phyloP scores from a whole-genome alignment of 1,140 invertebrate genomes.

The Calephelis nemesis region DNA sequence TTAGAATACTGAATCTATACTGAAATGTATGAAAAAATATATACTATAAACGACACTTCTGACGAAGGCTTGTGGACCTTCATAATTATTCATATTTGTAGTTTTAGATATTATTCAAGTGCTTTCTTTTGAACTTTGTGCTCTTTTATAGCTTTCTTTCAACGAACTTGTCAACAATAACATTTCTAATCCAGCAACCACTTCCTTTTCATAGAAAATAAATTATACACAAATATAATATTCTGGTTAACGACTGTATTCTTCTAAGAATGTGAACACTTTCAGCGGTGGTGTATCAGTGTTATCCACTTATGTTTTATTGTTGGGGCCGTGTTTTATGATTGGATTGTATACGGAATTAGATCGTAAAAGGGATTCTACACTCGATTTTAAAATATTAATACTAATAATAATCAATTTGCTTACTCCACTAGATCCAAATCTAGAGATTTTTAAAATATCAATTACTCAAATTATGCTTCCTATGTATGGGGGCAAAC shows the following conservation, averaged over 20 bases:
- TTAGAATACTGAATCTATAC: too few relatives aligned
- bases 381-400: slow-evolving; percentile 26
- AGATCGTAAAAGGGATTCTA: slow-evolving; percentile 58
- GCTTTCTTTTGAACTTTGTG: too few relatives aligned
- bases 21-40: too few relatives aligned
- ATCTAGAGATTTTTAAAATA: neutral
- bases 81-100: too few relatives aligned
- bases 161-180: too few relatives aligned
- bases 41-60: too few relatives aligned
- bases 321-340: slow-evolving; percentile 75
- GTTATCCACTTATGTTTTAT: slow-evolving; percentile 74
- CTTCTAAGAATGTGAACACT: slow-evolving; percentile 61
- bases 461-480: neutral
- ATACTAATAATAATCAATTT: too few relatives aligned
- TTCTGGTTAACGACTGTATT: slow-evolving; percentile 12
- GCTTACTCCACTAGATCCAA: neutral
- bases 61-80: too few relatives aligned
- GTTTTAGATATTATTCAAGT: too few relatives aligned
- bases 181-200: neutral
- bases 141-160: too few relatives aligned
- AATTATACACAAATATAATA: neutral
- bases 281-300: slow-evolving; percentile 57
- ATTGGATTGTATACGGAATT: slow-evolving; percentile 75
- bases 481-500: too few relatives aligned
- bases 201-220: neutral